Evolutionary conservation across 2,888 invertebrate species (phyloP).

Genomic region (Himalopsyche tibetana): DNA sequence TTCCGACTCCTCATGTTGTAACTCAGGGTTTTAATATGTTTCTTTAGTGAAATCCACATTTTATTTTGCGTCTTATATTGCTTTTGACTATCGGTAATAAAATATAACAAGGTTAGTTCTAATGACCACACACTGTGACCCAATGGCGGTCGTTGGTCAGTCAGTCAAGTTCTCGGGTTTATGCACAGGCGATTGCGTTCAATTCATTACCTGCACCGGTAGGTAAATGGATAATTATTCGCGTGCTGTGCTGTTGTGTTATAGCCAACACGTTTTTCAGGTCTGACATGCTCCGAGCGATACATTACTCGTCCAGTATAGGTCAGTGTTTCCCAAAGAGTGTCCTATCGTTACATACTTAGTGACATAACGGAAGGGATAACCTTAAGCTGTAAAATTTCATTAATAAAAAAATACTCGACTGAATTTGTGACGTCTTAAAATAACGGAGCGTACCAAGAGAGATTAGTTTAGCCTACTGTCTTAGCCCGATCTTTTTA

Average conservation of each 20-base stretch:
- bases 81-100: too few relatives aligned
- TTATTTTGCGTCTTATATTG: too few relatives aligned
- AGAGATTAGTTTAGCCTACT: too few relatives aligned
- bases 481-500: too few relatives aligned
- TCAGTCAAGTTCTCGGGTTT: constrained; percentile 18
- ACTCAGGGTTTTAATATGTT: too few relatives aligned
- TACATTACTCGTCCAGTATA: constrained; percentile 28
- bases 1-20: too few relatives aligned
- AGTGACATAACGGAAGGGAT: too few relatives aligned
- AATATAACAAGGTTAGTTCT: not conserved
- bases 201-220: constrained; percentile 10
- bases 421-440: too few relatives aligned
- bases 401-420: too few relatives aligned
- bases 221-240: constrained; percentile 20
- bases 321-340: constrained; percentile 43
- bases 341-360: constrained; percentile 4
- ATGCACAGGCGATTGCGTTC: constrained; percentile 31
- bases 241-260: constrained; percentile 7
- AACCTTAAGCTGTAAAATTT: too few relatives aligned
- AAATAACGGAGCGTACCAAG: too few relatives aligned
- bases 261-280: constrained; percentile 9
- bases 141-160: constrained; percentile 4
- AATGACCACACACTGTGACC: constrained; percentile 5
- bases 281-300: not conserved
- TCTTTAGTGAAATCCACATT: too few relatives aligned